Conservation (phyloP, 2,888 invertebrate species). For the Cryptocheilus praepositus region DNA sequence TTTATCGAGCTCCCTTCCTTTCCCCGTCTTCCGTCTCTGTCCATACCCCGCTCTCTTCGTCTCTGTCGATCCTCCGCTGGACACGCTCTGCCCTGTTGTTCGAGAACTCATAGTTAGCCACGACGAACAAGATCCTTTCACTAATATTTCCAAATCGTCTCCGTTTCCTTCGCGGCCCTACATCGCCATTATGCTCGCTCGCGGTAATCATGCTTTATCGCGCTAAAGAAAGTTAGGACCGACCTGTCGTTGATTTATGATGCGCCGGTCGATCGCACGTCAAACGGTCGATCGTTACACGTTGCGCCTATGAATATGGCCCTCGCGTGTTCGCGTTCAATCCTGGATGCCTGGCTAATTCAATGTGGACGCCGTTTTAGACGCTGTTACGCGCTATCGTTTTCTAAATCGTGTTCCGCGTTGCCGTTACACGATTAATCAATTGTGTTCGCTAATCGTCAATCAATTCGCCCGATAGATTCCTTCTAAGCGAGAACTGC, state of each 20-base stretch:
- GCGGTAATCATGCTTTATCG: not conserved
- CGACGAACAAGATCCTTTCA: slow-evolving; percentile 42
- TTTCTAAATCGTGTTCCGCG: too few relatives aligned
- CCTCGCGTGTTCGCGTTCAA: too few relatives aligned
- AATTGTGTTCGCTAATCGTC: too few relatives aligned
- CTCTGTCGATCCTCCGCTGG: slow-evolving; percentile 1
- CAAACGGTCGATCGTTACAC: too few relatives aligned
- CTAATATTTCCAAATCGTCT: slow-evolving; percentile 47
- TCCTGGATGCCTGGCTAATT: too few relatives aligned
- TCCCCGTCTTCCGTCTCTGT: slow-evolving; percentile 23
- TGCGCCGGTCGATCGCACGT: too few relatives aligned
- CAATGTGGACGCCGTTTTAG: too few relatives aligned
- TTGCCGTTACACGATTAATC: too few relatives aligned
- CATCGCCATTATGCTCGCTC: slow-evolving; percentile 2
- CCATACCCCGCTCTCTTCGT: slow-evolving; percentile 11
- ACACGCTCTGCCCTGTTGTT: slow-evolving; percentile 8
- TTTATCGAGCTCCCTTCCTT: slow-evolving; percentile 32
- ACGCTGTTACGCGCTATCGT: too few relatives aligned
- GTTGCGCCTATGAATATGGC: too few relatives aligned
- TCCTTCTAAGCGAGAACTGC: too few relatives aligned
- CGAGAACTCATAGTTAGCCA: slow-evolving; percentile 16
- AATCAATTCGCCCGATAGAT: too few relatives aligned
- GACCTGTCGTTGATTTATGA: slow-evolving; percentile 1
- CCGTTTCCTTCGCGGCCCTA: slow-evolving; percentile 18
- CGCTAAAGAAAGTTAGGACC: slow-evolving; percentile 5